Percentiles rank a stretch among this genome's conserved stretches.
phyloP scores from a whole-genome alignment of 2,113 vertebrate genomes.

The Monarcha castaneiventris region DNA sequence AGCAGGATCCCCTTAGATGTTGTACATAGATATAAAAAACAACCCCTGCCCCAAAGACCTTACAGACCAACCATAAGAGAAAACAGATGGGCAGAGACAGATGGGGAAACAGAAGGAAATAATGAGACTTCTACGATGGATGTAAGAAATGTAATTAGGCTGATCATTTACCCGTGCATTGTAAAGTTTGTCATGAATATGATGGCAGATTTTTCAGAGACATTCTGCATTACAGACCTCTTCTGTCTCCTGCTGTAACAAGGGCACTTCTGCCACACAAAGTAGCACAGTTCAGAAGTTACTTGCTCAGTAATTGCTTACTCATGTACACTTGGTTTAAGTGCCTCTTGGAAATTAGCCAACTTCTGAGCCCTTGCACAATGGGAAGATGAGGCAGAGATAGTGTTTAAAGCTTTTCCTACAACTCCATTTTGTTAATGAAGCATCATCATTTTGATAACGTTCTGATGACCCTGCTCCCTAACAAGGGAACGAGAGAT shows the following conservation, averaged over 20 bases:
- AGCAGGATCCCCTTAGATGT: neutral
- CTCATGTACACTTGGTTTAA: neutral
- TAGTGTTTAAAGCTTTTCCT: neutral
- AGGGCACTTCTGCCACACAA: neutral
- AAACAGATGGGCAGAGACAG: conserved; percentile 54
- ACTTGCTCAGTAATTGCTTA: neutral
- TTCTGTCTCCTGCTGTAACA: neutral
- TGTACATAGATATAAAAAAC: neutral
- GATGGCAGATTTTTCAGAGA: neutral
- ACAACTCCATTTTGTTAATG: neutral
- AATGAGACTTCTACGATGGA: neutral
- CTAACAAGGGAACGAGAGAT: neutral
- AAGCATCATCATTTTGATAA: neutral
- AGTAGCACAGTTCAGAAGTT: neutral
- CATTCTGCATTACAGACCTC: neutral
- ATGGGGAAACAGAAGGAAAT: conserved; percentile 40
- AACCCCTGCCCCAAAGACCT: neutral
- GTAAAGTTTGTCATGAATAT: neutral
- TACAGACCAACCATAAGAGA: neutral
- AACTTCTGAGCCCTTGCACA: neutral
- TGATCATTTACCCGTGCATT: neutral
- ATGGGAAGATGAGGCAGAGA: neutral
- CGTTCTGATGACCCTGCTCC: neutral
- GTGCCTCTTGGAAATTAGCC: neutral
- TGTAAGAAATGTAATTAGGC: conserved; percentile 13